Base-by-base conservation (phyloP, 2,113 vertebrate genomes). In the Rynchops niger region DNA sequence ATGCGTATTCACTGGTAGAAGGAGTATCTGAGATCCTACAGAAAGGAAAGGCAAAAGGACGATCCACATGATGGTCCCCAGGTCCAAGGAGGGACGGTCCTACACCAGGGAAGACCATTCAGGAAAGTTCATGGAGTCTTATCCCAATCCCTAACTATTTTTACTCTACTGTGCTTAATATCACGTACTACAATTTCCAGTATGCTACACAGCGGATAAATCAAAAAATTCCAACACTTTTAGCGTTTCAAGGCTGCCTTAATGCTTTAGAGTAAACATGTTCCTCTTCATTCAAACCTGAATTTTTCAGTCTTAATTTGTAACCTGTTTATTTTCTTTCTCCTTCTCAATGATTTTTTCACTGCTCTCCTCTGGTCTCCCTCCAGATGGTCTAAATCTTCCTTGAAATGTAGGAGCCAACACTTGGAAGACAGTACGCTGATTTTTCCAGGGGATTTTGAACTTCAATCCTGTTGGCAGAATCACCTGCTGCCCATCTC, bases 61-160 rank as follows among this genome's bases (percentile, higher is more conserved):
- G 10, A 15, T 10, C 14, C 8, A 32, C 15, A 1, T 1, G 4
- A 30, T 7, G 26, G 47, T 17, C 20, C n/a, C 7, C 42, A 15
- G 7, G 11, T 15, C 30, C n/a, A 25, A 30, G n/a, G 6, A 52
- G 78, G 38, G 82, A 52, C 1, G 16, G 49, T 34, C 66, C 49
- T 5, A 20, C 49, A 27, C 15, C 43, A 45, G 43, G 18, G 11
- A 78, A 26, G 14, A 19, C 30, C 21, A 38, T 27, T 14, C 1
- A 0, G 83, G 47, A 36, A 80, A 55, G 9, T 22, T 5, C 3
- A 0, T 2, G 14, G 26, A 42, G 9, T 32, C 30, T 69, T 59
- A 76, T 3, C n/a, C 49, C 55, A 29, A 12, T 4, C 1, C 18
- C 42, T 22, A 47, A 40, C 11, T 23, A 6, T 32, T 55, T 62